Base-by-base conservation (phyloP, 1,140 invertebrate species). In the Lycorma delicatula region DNA sequence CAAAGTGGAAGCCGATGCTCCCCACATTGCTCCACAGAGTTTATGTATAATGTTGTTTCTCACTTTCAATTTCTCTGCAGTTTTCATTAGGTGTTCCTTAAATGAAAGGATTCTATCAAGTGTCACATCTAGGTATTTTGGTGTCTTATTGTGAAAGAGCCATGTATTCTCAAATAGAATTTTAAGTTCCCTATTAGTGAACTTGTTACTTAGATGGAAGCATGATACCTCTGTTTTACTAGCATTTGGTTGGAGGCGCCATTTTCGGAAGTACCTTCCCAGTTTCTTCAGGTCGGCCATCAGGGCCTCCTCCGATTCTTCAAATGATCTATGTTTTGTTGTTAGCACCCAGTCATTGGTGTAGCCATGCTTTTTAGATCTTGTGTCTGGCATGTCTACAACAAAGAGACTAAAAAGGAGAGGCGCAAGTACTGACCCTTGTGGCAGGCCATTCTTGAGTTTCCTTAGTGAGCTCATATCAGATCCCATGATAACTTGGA, bases 161-260 rank as follows among this genome's bases (percentile, higher is more conserved):
- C n/a, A 41, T 41, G 38, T 41, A 20, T 41, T 41, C 38, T 41
- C 38, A 41, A 41, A 41, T 41, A 16, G 38, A 4, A 41, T 41
- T 12, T 20, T 41, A 20, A 41, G 38, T 41, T 41, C 38, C 20
- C 12, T 41, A n/a, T 41, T 41, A 20, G 38, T 20, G 20, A 41
- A 20, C 20, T 41, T 41, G 38, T 41, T 41, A 12, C 20, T 41
- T 5, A 41, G 38, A 12, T 41, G 38, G 38, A 41, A 41, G 38
- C 38, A 41, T 41, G 38, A 41, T 5, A 41, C 38, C 38, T 41
- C 38, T 12, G 38, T 41, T 20, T 41, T 41, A 20, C 12, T 41
- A 20, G 38, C 38, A 41, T 41, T 4, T 41, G 38, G 38, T 20
- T 41, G 3, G n/a, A 41, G 20, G 20, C 12, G 38, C 38, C 38